These are phyloP conservation scores for Lasaia peninsularis DNA, from an alignment of 1,140 invertebrate genomes.

Conservation along the genomic window DNA sequence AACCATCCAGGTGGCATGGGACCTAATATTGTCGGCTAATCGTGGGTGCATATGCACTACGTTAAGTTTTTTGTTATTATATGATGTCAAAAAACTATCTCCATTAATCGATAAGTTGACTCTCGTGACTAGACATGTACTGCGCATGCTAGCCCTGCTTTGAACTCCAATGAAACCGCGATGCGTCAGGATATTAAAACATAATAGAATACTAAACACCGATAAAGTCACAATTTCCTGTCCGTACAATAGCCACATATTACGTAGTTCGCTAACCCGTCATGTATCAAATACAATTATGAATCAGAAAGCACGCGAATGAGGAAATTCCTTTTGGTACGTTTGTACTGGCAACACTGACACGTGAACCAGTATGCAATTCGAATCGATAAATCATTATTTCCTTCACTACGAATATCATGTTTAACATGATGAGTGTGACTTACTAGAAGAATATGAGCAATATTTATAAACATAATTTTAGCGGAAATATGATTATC, in stretches of 20 bases:
- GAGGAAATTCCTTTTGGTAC: slow-evolving; percentile 62
- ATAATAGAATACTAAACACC: slow-evolving; percentile 37
- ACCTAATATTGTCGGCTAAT: too few relatives aligned
- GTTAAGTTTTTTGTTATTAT: too few relatives aligned
- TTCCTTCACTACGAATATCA: not conserved
- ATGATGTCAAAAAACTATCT: too few relatives aligned
- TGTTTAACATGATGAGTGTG: slow-evolving; percentile 7
- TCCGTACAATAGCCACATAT: slow-evolving; percentile 33
- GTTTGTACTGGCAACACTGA: slow-evolving; percentile 33
- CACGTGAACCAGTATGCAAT: slow-evolving; percentile 18
- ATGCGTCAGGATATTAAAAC: slow-evolving; percentile 33
- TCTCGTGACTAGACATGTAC: too few relatives aligned
- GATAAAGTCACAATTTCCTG: slow-evolving; percentile 46
- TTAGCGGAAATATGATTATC: too few relatives aligned
- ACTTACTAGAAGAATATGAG: not conserved
- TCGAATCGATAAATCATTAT: slow-evolving; percentile 29
- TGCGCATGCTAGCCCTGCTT: not conserved
- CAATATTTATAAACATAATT: not conserved
- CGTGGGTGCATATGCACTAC: too few relatives aligned
- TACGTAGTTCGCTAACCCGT: slow-evolving; percentile 47
- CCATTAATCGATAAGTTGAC: too few relatives aligned
- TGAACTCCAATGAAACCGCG: slow-evolving; percentile 6
- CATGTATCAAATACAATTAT: slow-evolving; percentile 52
- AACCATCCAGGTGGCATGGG: too few relatives aligned
- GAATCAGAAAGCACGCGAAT: slow-evolving; percentile 63